Percentiles rank a stretch among this genome's conserved stretches.
phyloP scores from a whole-genome alignment of 2,888 invertebrate species.

The Orchesella flavescens region DNA sequence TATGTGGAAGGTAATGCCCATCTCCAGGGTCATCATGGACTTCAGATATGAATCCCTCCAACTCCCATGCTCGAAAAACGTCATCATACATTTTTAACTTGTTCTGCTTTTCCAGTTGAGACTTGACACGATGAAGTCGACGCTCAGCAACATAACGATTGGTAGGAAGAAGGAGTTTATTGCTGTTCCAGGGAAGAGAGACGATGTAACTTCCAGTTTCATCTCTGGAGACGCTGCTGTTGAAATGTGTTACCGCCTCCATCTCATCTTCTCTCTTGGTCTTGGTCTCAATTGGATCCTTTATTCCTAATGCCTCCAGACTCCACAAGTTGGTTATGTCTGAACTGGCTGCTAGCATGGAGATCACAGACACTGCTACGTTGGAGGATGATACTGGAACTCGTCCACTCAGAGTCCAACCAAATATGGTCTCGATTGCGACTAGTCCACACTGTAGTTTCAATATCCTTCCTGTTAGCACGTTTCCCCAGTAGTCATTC shows the following conservation, averaged over 20 bases:
- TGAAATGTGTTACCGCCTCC: neutral
- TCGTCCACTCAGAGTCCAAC: conserved; percentile 31
- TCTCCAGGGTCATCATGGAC: neutral
- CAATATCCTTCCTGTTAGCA: neutral
- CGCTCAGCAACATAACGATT: neutral
- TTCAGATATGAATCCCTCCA: neutral
- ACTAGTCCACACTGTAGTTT: conserved; percentile 11
- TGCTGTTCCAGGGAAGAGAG: neutral
- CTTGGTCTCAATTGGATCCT: neutral
- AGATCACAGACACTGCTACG: neutral
- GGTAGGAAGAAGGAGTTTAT: neutral
- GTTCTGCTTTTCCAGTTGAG: too few relatives aligned
- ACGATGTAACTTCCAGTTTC: neutral
- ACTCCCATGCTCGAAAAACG: neutral
- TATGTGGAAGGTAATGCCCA: neutral
- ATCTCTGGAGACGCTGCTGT: neutral
- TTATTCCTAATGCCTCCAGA: conserved; percentile 19
- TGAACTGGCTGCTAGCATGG: too few relatives aligned
- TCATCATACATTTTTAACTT: neutral
- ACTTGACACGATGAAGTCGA: neutral
- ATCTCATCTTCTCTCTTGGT: neutral
- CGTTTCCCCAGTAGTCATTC: neutral
- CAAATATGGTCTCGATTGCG: conserved; percentile 37
- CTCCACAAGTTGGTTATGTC: neutral
- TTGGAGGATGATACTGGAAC: neutral